A percentile compares a stretch with the other conserved stretches of the same genome.
phyloP scores from a whole-genome alignment of 1,140 invertebrate species.

The Heliconius congener region DNA sequence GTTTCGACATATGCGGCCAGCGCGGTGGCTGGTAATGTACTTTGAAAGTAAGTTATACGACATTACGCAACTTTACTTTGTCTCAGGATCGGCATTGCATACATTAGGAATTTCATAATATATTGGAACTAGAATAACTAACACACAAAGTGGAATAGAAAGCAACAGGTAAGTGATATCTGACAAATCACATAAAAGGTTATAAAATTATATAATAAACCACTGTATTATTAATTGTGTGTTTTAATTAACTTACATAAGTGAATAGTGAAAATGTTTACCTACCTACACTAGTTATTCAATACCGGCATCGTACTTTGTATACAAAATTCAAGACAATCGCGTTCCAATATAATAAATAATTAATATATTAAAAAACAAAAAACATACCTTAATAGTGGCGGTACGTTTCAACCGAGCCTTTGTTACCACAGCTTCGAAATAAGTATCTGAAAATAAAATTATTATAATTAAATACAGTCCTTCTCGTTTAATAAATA shows the following conservation, averaged over 20 bases:
- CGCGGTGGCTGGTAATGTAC: conserved; percentile 35
- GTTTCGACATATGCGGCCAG: conserved; percentile 34
- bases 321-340: conserved; percentile 34
- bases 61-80: conserved; percentile 42
- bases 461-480: conserved; percentile 70
- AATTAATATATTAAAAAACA: not conserved
- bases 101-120: conserved; percentile 48
- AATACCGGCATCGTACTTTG: conserved; percentile 34
- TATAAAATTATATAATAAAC: conserved; percentile 40
- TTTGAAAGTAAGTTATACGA: conserved; percentile 46
- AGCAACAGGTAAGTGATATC: conserved; percentile 66
- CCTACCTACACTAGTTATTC: not conserved
- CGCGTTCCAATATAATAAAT: conserved; percentile 8
- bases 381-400: conserved; percentile 12
- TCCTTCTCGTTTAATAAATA: not conserved
- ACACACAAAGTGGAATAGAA: conserved; percentile 29
- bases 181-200: conserved; percentile 70
- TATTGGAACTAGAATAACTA: conserved; percentile 17
- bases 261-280: conserved; percentile 2
- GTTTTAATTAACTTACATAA: conserved; percentile 12
- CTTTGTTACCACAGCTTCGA: conserved; percentile 73
- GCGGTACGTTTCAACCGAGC: conserved; percentile 50
- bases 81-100: conserved; percentile 44
- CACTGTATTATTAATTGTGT: not conserved
- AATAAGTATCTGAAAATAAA: conserved; percentile 80